Evolutionary conservation across 2,888 invertebrate genomes (phyloP), one percentile per base, ranked within the genome.

Genomic region (Volucella inanis): DNA sequence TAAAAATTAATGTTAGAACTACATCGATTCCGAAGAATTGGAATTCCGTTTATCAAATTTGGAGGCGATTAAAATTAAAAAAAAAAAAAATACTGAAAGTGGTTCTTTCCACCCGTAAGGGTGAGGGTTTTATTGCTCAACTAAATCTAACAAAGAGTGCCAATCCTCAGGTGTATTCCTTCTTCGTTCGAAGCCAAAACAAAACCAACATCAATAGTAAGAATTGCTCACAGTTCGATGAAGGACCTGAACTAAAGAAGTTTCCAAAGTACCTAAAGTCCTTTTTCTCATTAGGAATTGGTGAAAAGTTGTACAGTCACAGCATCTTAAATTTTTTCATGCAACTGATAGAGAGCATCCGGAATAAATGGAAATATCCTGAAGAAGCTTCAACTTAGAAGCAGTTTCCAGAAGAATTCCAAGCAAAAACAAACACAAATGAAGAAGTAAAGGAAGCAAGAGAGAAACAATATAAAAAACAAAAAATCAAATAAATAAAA

Each of bases 261-360:
- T 72, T 39, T 62, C 10, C 43, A 79, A 84, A 49, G 75, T 80
- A 80, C 70, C 75, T 52, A 57, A 83, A 82, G 68, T 79, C 68
- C 61, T 75, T 67, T 65, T 80, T 67, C 75, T 85, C 80, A 80
- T 85, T 85, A 80, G 71, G 67, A 80, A 80, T 80, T 71, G 75
- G 84, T 71, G n/a, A n/a, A n/a, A 67, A 43, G 43, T 50, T 57
- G 74, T 59, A 64, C 64, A 65, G 57, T 70, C 61, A 79, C 49
- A 57, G 31, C 15, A 38, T 43, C 54, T 43, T 22, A n/a, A 4
- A n/a, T 18, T 49, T 45, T 22, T 15, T 43, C 38, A 31, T 54
- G 50, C 59, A n/a, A 18, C 47, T 61, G n/a, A 18, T 18, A 22
- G 52, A 22, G 45, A 12, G 45, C 1, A 49, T 50, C 38, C 43